Evolutionary conservation across 1,140 invertebrate species (phyloP).

Genomic region (Coenobita brevimanus): DNA sequence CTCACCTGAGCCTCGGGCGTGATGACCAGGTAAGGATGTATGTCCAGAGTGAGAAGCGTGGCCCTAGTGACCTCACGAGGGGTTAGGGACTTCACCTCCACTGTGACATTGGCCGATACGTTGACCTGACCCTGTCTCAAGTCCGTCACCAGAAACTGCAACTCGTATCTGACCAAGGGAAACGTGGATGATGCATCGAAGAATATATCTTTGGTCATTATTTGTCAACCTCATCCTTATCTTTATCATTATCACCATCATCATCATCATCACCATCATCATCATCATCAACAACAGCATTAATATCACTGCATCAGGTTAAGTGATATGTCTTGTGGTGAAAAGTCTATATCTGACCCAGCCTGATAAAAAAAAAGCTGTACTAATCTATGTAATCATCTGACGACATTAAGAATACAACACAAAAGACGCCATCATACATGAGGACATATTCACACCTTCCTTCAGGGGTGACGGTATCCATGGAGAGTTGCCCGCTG

Average conservation of each 20-base stretch:
- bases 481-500: conserved; percentile 18
- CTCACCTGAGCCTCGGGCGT: conserved; percentile 9
- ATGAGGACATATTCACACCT: neutral
- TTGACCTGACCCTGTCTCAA: conserved; percentile 10
- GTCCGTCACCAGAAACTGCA: conserved; percentile 17
- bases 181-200: neutral
- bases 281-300: no score
- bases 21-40: conserved; percentile 19
- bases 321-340: no score
- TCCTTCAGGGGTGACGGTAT: neutral
- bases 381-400: no score
- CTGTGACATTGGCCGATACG: conserved; percentile 23
- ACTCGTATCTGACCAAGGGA: conserved; percentile 3
- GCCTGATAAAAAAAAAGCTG: no score
- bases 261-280: no score
- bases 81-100: conserved; percentile 24
- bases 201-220: neutral
- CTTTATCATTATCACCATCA: neutral
- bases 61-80: neutral
- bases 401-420: neutral
- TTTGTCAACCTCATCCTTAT: neutral
- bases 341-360: no score
- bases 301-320: no score
- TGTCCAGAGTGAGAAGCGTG: conserved; percentile 24
- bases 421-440: neutral